Percentiles rank a stretch among this genome's conserved stretches.
These are phyloP conservation scores for Engystomops pustulosus DNA, from an alignment of 2,113 vertebrate genomes.

Conservation along the genomic window DNA sequence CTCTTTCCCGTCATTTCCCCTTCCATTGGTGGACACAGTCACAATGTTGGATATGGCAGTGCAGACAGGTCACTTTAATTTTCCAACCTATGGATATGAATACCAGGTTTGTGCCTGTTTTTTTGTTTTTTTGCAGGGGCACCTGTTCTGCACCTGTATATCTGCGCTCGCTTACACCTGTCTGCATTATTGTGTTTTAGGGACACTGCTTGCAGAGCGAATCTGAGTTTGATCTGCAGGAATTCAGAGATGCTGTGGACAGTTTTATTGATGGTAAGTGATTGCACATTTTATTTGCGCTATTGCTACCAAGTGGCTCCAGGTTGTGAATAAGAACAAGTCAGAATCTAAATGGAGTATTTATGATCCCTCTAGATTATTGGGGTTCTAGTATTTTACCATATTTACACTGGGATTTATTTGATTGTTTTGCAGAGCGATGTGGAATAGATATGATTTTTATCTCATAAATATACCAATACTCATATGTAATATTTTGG, in stretches of 20 bases:
- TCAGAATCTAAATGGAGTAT: too few relatives aligned
- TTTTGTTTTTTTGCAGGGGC: too few relatives aligned
- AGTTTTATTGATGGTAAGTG: conserved; percentile 82
- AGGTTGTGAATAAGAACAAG: too few relatives aligned
- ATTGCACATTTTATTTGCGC: conserved; percentile 3
- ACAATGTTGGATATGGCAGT: conserved; percentile 59
- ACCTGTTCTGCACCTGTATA: neutral
- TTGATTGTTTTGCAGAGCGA: too few relatives aligned
- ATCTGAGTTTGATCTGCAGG: conserved; percentile 72
- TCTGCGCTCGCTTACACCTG: neutral
- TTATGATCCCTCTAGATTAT: too few relatives aligned
- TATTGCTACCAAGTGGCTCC: too few relatives aligned
- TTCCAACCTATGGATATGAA: conserved; percentile 61
- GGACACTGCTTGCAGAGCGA: conserved; percentile 67
- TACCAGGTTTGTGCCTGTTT: conserved; percentile 64
- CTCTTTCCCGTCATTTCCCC: fast-evolving
- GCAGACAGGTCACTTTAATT: conserved; percentile 49
- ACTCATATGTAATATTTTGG: too few relatives aligned
- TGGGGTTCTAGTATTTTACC: too few relatives aligned
- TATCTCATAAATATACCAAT: too few relatives aligned
- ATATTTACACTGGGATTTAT: too few relatives aligned
- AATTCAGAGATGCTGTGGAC: conserved; percentile 79
- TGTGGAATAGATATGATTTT: too few relatives aligned
- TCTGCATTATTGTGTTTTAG: conserved; percentile 62
- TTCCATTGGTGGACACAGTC: neutral